phyloP scores from a whole-genome alignment of 2,888 invertebrate genomes.

The Autographa gamma region DNA sequence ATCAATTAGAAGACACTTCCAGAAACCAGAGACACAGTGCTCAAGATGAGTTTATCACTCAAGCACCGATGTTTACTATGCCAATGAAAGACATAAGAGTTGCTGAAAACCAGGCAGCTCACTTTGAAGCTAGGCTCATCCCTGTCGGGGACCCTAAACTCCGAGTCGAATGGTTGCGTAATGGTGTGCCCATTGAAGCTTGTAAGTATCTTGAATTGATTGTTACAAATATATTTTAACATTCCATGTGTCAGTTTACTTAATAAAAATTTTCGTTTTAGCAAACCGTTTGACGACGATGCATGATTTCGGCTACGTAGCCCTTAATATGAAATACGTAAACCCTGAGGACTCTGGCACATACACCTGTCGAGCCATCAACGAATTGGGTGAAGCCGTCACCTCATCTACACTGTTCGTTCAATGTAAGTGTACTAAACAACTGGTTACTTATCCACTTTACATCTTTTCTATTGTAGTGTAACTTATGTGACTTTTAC shows the following conservation, averaged over 20 bases:
- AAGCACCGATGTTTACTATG: slow-evolving; percentile 97
- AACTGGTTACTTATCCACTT: neutral
- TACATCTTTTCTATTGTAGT: neutral
- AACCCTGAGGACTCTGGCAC: slow-evolving; percentile 99
- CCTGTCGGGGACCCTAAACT: slow-evolving; percentile 98
- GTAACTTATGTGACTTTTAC: slow-evolving; percentile 7
- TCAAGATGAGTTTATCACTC: slow-evolving; percentile 94
- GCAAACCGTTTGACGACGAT: slow-evolving; percentile 97
- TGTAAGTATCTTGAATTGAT: slow-evolving; percentile 88
- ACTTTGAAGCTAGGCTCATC: slow-evolving; percentile 97
- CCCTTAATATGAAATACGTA: slow-evolving; percentile 97
- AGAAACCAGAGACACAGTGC: slow-evolving; percentile 92
- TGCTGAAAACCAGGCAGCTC: slow-evolving; percentile 97
- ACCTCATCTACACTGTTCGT: slow-evolving; percentile 97
- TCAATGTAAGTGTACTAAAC: slow-evolving; percentile 90
- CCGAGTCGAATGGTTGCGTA: slow-evolving; percentile 97
- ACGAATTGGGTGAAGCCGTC: slow-evolving; percentile 98
- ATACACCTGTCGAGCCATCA: slow-evolving; percentile 97
- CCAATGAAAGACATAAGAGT: slow-evolving; percentile 96
- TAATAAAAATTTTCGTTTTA: slow-evolving; percentile 66
- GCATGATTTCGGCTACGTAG: slow-evolving; percentile 99
- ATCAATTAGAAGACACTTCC: slow-evolving; percentile 94
- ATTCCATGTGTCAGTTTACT: slow-evolving; percentile 3
- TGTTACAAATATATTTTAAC: neutral
- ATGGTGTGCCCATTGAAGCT: slow-evolving; percentile 96